These are phyloP conservation scores for Zaprionus africanus DNA, from an alignment of 1,140 invertebrate genomes.

Conservation along the genomic window DNA sequence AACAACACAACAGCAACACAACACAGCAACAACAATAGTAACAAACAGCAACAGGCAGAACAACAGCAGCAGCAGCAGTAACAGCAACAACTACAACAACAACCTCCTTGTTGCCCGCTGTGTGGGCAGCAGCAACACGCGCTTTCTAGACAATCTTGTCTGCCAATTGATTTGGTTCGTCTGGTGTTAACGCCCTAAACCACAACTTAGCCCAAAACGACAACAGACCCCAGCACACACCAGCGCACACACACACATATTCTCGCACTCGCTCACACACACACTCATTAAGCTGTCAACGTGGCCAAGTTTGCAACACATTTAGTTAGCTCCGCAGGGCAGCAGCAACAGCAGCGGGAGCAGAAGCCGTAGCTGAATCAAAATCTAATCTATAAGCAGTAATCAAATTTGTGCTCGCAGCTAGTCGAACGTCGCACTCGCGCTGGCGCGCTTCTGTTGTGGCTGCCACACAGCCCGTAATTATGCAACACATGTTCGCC, in stretches of 20 bases:
- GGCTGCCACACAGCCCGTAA: conserved; percentile 73
- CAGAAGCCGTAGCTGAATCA: conserved; percentile 19
- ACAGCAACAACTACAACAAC: conserved; percentile 33
- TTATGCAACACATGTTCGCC: conserved; percentile 79
- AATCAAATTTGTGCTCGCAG: conserved; percentile 78
- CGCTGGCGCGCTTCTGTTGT: conserved; percentile 44
- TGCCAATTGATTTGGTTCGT: conserved; percentile 65
- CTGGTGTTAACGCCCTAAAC: conserved; percentile 62
- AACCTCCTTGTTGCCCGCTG: conserved; percentile 26
- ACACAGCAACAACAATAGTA: conserved; percentile 30
- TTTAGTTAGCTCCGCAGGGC: conserved; percentile 64
- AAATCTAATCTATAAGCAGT: conserved; percentile 78
- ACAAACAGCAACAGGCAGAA: conserved; percentile 31
- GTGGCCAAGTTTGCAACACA: conserved; percentile 79
- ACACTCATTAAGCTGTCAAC: conserved; percentile 74
- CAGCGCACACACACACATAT: not conserved
- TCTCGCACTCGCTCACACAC: not conserved
- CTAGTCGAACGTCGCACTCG: conserved; percentile 44
- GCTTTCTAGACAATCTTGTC: conserved; percentile 19
- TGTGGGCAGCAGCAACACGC: conserved; percentile 42
- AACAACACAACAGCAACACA: conserved; percentile 36
- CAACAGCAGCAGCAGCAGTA: conserved; percentile 6
- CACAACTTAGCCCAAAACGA: conserved; percentile 43
- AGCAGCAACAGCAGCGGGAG: conserved; percentile 35
- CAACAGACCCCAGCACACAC: not conserved